Evolutionary conservation across 1,140 invertebrate genomes (phyloP).

Genomic region (Ceratoteleas bidentatus): DNA sequence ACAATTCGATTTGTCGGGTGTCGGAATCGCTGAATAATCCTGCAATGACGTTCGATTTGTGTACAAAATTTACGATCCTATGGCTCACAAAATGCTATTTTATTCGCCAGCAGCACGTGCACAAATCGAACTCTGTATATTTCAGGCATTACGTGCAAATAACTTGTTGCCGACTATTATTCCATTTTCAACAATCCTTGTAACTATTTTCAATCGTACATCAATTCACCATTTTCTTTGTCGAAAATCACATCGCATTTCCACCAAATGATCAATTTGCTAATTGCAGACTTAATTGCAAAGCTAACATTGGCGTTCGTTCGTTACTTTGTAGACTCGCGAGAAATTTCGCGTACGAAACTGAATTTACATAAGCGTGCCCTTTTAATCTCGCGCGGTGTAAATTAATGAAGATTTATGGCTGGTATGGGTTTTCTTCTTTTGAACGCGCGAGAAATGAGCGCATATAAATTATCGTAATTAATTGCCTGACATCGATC

Average conservation of each 20-base stretch:
- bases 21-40: no score
- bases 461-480: conserved; percentile 45
- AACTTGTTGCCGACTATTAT: no score
- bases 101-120: conserved; percentile 18
- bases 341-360: background rate
- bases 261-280: no score
- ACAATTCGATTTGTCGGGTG: no score
- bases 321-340: no score
- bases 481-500: conserved; percentile 47
- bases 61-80: no score
- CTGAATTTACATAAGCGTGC: background rate
- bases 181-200: conserved; percentile 8
- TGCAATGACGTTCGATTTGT: no score
- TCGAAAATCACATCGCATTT: no score
- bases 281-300: no score
- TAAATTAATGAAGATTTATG: conserved; percentile 37
- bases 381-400: conserved; percentile 1
- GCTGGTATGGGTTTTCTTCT: conserved; percentile 22
- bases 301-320: no score
- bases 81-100: background rate
- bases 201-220: background rate
- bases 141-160: conserved; percentile 21
- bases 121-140: conserved; percentile 31
- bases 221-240: background rate
- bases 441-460: conserved; percentile 20